Conservation (phyloP, 1,140 invertebrate genomes). For the Halotydeus destructor region DNA sequence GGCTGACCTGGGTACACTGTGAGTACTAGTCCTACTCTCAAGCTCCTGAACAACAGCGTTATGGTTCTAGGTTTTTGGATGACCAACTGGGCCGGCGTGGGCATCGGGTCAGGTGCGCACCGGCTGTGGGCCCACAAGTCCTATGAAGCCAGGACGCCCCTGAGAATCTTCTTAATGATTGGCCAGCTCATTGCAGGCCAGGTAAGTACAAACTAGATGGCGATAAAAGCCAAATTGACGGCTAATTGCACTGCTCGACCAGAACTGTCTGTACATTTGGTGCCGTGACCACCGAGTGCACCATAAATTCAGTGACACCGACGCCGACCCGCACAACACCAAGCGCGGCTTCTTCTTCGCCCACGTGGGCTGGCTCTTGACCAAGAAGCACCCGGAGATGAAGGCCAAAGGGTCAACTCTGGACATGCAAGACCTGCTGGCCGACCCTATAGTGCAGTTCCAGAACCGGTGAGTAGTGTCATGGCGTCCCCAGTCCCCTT, state of each 20-base stretch:
- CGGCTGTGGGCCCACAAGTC: no score
- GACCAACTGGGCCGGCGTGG: no score
- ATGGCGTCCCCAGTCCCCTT: no score
- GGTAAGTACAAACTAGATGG: no score
- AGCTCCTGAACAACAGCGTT: no score
- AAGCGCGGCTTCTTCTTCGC: constrained; percentile 8
- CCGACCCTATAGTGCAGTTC: constrained; percentile 12
- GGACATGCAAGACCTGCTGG: constrained; percentile 4
- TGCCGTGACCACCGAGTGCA: constrained; percentile 14
- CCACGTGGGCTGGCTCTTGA: constrained; percentile 1
- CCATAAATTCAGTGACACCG: constrained; percentile 16
- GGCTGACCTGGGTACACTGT: no score
- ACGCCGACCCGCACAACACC: constrained; percentile 16
- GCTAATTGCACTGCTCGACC: no score
- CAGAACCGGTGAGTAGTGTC: constrained; percentile 36
- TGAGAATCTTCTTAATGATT: constrained; percentile 25
- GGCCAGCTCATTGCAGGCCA: constrained; percentile 3
- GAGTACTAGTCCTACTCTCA: no score
- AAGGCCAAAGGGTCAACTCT: constrained; percentile 9
- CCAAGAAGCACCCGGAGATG: constrained; percentile 36
- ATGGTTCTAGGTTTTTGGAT: no score
- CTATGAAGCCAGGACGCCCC: constrained; percentile 30
- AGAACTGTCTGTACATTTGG: no score
- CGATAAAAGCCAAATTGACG: no score
- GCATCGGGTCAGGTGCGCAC: no score